Evolutionary conservation across 2,888 invertebrate species (phyloP), one percentile per base, ranked within the genome.

Genomic region (Rotaria sp.): DNA sequence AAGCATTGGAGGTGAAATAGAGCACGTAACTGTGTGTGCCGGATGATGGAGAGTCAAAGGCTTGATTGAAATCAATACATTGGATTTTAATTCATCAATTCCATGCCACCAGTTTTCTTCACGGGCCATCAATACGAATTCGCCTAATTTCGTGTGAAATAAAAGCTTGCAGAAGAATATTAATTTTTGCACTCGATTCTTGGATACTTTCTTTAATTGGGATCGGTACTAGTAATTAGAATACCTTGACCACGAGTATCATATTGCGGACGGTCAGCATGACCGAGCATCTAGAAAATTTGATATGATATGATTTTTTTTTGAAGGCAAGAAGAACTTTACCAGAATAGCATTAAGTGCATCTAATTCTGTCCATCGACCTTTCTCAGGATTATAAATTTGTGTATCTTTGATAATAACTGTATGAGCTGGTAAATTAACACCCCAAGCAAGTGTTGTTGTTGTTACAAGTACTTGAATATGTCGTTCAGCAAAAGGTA

Each of bases 371-470:
- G 96, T 95, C 99, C 99, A 99, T 87, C 97, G 93, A 0, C 99
- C 99, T 91, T 96, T 96, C 91, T 99, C 98, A 0, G 99, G 96
- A 90, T 95, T 97, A 92, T 99, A 99, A 86, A 99, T 95, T 91
- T 98, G 96, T 0, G 99, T 99, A 45, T 98, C 98, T 91, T 98
- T 98, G 89, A 96, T 95, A 88, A 97, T 96, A 85, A 99, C 99
- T 0, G 98, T 98, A 91, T 99, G 98, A 0, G 99, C 99, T 0
- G 99, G 98, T 84, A 99, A 93, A 92, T 99, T 99, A 52, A 99
- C 99, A 91, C 98, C 99, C 99, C 99, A 99, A 26, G 99, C 99
- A 38, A 99, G 92, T 0, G 99, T 99, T 0, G 99, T 97, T 0
- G 99, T 99, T 0, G 98, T 99, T 0, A 99, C 97, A 50, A 99